A percentile compares a stretch with the other conserved stretches of the same genome.
phyloP scores from a whole-genome alignment of 2,888 invertebrate species.

The Chrysolina haemoptera region DNA sequence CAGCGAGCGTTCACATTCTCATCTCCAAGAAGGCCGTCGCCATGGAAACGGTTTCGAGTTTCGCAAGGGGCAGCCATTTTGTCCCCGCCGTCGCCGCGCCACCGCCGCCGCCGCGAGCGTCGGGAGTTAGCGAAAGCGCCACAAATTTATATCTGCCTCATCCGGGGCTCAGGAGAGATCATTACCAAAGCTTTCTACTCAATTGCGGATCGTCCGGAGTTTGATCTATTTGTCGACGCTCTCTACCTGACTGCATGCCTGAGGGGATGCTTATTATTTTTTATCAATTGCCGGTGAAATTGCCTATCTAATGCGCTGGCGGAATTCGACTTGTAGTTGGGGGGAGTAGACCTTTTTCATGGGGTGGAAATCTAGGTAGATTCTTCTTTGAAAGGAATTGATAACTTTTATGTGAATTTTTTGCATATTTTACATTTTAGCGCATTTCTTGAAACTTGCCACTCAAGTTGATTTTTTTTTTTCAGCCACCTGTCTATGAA shows the following conservation, averaged over 20 bases:
- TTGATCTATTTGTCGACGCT: slow-evolving; percentile 71
- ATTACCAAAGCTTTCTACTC: slow-evolving; percentile 72
- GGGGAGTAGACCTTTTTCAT: background rate
- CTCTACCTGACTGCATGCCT: slow-evolving; percentile 62
- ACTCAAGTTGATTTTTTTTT: too few species aligned
- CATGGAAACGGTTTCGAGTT: slow-evolving; percentile 67
- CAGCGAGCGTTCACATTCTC: slow-evolving; percentile 57
- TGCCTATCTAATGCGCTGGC: background rate
- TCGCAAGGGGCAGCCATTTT: slow-evolving; percentile 66
- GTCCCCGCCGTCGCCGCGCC: slow-evolving; percentile 53
- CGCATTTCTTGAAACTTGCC: too few species aligned
- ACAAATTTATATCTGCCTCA: slow-evolving; percentile 72
- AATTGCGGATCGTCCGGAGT: slow-evolving; percentile 71
- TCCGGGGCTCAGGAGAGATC: slow-evolving; percentile 71
- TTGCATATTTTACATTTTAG: too few species aligned
- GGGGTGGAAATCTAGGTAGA: too few species aligned
- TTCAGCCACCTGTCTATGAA: too few species aligned
- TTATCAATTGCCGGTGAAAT: slow-evolving; percentile 24
- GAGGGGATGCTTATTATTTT: slow-evolving; percentile 40
- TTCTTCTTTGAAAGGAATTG: too few species aligned
- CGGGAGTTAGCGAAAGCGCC: slow-evolving; percentile 70
- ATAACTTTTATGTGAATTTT: too few species aligned
- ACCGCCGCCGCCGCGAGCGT: slow-evolving; percentile 48
- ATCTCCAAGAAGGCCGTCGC: slow-evolving; percentile 65
- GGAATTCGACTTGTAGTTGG: background rate